A percentile compares a stretch with the other conserved stretches of the same genome.
These are phyloP conservation scores for Megaptera novaeangliae DNA, from an alignment of 2,113 vertebrate genomes.

Conservation along the genomic window DNA sequence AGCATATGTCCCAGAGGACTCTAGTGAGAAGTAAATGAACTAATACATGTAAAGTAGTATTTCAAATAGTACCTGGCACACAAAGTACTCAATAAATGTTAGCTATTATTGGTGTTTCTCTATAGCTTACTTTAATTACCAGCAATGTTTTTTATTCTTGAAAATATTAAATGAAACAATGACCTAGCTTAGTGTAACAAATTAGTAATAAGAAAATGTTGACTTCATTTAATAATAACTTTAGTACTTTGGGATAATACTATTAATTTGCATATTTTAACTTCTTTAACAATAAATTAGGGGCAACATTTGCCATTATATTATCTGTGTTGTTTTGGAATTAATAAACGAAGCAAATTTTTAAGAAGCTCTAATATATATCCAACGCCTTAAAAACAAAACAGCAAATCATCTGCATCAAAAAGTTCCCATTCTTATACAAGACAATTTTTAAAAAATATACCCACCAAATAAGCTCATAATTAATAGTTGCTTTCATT, in stretches of 20 bases:
- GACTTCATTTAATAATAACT: background rate
- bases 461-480: background rate
- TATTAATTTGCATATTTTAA: background rate
- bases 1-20: background rate
- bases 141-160: background rate
- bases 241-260: background rate
- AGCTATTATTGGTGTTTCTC: background rate
- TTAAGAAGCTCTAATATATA: background rate
- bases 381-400: conserved; percentile 12
- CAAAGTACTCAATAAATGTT: background rate
- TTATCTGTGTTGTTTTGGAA: background rate
- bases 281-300: conserved; percentile 23
- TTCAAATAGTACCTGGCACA: background rate
- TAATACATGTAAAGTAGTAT: background rate
- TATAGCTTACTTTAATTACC: background rate
- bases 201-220: background rate
- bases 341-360: background rate
- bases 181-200: background rate
- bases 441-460: background rate
- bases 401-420: background rate
- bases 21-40: background rate
- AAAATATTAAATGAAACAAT: conserved; percentile 26
- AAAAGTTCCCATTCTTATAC: background rate
- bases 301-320: background rate
- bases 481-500: conserved; percentile 40